Conservation (phyloP, 1,140 invertebrate species). For the Semibalanus balanoides region DNA sequence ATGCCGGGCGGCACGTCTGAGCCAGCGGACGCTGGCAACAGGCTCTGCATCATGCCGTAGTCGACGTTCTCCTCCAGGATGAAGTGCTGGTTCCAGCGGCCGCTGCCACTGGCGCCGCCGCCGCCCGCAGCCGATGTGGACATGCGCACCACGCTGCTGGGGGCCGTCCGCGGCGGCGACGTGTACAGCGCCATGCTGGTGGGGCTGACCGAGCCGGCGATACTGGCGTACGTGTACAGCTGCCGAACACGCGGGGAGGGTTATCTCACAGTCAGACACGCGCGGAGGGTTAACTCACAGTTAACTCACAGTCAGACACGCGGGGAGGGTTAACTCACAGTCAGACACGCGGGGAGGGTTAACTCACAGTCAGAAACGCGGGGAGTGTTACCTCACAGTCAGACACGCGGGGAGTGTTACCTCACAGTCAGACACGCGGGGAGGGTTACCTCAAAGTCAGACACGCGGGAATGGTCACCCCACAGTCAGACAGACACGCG, state of each 20-base stretch:
- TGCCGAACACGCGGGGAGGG: constrained; percentile 32
- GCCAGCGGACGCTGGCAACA: constrained; percentile 38
- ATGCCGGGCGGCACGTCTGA: constrained; percentile 43
- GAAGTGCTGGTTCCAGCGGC: constrained; percentile 68
- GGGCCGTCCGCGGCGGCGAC: constrained; percentile 52
- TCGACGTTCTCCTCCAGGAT: constrained; percentile 74
- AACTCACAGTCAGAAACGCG: too few species aligned
- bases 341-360: too few species aligned
- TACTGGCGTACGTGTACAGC: constrained; percentile 76
- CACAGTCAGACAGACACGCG: too few species aligned
- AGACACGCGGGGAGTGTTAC: too few species aligned
- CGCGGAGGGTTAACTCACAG: too few species aligned
- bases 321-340: constrained; percentile 13
- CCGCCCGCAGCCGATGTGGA: neutral
- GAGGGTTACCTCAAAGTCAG: too few species aligned
- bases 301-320: too few species aligned
- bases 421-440: too few species aligned
- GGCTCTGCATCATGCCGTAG: constrained; percentile 71
- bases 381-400: constrained; percentile 12
- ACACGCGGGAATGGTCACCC: too few species aligned
- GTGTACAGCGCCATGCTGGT: constrained; percentile 77
- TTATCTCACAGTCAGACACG: neutral
- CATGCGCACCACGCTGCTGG: constrained; percentile 24
- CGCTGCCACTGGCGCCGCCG: constrained; percentile 1
- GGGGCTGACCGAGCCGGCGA: constrained; percentile 69